Conservation (phyloP, 2,888 invertebrate genomes). For the Scrobipalpa costella region DNA sequence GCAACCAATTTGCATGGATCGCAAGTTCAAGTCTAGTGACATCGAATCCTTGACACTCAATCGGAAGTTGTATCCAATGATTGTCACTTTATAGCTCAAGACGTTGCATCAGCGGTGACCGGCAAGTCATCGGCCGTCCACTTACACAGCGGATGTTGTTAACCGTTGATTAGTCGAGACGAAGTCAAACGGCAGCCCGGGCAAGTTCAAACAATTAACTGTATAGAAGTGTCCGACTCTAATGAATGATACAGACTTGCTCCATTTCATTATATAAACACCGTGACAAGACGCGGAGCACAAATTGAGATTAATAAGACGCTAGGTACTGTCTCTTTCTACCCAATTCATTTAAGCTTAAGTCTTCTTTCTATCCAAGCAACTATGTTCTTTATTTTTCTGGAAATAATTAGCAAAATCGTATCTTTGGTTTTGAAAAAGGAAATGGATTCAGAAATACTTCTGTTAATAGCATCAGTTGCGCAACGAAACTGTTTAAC, state of each 20-base stretch:
- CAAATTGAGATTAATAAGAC: constrained; percentile 77
- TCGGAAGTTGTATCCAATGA: constrained; percentile 69
- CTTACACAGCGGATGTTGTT: constrained; percentile 76
- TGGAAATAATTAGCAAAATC: constrained; percentile 12
- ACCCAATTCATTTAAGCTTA: constrained; percentile 24
- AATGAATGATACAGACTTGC: constrained; percentile 77
- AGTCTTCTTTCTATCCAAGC: constrained; percentile 31
- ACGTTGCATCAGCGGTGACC: constrained; percentile 72
- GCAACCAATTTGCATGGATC: neutral
- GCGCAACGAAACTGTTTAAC: constrained; percentile 58
- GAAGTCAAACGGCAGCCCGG: constrained; percentile 73
- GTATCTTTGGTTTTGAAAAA: constrained; percentile 8
- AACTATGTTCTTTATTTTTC: constrained; percentile 31
- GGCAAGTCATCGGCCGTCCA: constrained; percentile 75
- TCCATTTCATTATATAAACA: constrained; percentile 77
- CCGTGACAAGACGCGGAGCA: constrained; percentile 73
- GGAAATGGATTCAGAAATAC: constrained; percentile 36
- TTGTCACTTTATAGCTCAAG: constrained; percentile 56
- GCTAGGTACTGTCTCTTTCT: constrained; percentile 49
- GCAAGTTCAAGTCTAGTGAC: constrained; percentile 56
- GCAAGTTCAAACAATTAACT: constrained; percentile 80
- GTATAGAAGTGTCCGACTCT: constrained; percentile 79
- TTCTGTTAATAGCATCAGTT: constrained; percentile 46
- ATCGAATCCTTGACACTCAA: constrained; percentile 71
- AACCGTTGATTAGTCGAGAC: constrained; percentile 78